phyloP scores from a whole-genome alignment of 2,113 vertebrate species.

The Toxotes chatareus region DNA sequence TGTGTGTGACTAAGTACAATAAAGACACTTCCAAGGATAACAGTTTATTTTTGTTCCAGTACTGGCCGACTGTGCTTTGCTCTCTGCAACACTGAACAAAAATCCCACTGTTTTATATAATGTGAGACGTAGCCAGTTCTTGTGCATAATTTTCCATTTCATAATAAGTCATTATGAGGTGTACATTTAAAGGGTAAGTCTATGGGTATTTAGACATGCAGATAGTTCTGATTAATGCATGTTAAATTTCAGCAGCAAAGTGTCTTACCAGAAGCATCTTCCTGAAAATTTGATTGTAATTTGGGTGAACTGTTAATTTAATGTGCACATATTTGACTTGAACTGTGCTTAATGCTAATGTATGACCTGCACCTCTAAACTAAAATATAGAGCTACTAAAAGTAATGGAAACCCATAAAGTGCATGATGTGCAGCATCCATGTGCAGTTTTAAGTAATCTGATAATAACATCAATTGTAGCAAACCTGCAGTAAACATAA shows the following conservation, averaged over 20 bases:
- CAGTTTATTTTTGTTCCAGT: constrained; percentile 70
- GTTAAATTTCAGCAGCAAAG: not conserved
- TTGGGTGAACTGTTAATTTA: not conserved
- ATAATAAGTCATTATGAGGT: not conserved
- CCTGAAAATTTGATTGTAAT: not conserved
- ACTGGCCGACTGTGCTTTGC: constrained; percentile 18
- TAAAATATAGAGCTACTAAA: constrained; percentile 30
- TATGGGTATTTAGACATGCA: not conserved
- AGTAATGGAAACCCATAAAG: constrained; percentile 38
- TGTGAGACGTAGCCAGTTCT: not conserved
- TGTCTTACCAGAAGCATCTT: not conserved
- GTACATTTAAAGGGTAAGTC: not conserved
- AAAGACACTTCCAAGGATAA: constrained; percentile 80
- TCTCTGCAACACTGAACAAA: constrained; percentile 16
- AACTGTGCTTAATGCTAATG: constrained; percentile 24
- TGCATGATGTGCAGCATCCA: constrained; percentile 32
- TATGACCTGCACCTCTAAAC: not conserved
- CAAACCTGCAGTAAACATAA: constrained; percentile 43
- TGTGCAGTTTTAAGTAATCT: constrained; percentile 42
- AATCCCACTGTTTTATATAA: constrained; percentile 18
- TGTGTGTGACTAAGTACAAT: constrained; percentile 73
- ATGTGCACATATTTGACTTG: constrained; percentile 16
- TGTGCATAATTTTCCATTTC: constrained; percentile 41
- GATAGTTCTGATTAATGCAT: not conserved
- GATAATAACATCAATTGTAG: constrained; percentile 40